Evolutionary conservation across 2,888 invertebrate genomes (phyloP).

Genomic region (Oscheius onirici): DNA sequence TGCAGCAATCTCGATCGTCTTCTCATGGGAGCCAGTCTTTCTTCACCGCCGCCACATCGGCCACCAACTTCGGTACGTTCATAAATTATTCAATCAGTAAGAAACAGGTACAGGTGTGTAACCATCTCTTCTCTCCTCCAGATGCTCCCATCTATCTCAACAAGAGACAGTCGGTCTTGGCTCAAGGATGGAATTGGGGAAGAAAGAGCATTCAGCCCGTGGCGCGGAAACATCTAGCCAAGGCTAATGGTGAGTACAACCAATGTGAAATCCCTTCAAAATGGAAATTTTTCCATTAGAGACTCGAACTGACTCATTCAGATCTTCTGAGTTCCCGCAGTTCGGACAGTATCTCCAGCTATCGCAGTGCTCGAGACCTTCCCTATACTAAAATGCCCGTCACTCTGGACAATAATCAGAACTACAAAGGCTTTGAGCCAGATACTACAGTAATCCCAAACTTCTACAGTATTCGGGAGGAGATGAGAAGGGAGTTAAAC

Average conservation of each 20-base stretch:
- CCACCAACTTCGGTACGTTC: conserved; percentile 46
- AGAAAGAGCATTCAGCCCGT: conserved; percentile 52
- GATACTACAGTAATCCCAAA: conserved; percentile 57
- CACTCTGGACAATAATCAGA: conserved; percentile 77
- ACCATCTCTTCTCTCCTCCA: conserved; percentile 62
- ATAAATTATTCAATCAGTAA: neutral
- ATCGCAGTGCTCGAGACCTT: conserved; percentile 30
- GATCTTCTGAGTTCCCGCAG: conserved; percentile 30
- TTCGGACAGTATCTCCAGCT: conserved; percentile 30
- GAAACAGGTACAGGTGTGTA: conserved; percentile 47
- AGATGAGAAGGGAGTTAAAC: conserved; percentile 51
- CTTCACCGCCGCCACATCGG: conserved; percentile 56
- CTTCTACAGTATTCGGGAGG: conserved; percentile 59
- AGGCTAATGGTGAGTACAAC: conserved; percentile 27
- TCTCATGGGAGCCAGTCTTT: conserved; percentile 59
- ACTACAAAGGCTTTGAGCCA: conserved; percentile 76
- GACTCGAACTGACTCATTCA: conserved; percentile 16
- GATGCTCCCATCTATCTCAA: conserved; percentile 53
- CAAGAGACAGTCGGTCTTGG: conserved; percentile 46
- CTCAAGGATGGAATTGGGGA: conserved; percentile 59
- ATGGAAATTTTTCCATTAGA: neutral
- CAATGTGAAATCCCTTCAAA: no score
- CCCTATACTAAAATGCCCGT: conserved; percentile 46
- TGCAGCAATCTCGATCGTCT: conserved; percentile 12
- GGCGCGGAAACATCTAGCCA: conserved; percentile 29